These are phyloP conservation scores for Osmerus eperlanus DNA, from an alignment of 2,113 vertebrate species.

Conservation along the genomic window DNA sequence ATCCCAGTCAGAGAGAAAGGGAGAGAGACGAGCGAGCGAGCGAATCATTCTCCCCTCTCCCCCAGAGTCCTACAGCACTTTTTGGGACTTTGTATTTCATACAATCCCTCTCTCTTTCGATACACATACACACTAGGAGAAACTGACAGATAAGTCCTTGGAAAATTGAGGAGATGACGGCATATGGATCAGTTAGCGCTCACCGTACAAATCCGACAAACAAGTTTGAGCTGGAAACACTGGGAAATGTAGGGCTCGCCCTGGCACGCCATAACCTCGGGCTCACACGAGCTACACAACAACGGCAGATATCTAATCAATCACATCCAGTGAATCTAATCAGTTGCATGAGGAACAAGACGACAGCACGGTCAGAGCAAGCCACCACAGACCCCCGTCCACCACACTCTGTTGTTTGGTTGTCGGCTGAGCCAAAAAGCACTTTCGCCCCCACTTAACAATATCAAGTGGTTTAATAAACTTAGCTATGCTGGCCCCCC, in stretches of 20 bases:
- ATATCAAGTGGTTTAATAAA: conserved; percentile 70
- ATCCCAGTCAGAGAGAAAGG: conserved; percentile 47
- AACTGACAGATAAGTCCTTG: conserved; percentile 34
- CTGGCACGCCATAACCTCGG: no score
- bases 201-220: conserved; percentile 8
- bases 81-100: conserved; percentile 43
- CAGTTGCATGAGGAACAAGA: no score
- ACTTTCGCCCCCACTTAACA: conserved; percentile 57
- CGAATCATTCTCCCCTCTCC: conserved; percentile 29
- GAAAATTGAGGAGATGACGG: conserved; percentile 32
- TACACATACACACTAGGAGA: conserved; percentile 31
- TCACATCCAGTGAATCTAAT: conserved; percentile 9
- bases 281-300: neutral
- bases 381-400: conserved; percentile 16
- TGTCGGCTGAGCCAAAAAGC: conserved; percentile 42
- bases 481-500: conserved; percentile 47
- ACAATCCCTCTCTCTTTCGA: conserved; percentile 22
- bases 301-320: neutral
- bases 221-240: no score
- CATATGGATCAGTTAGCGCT: conserved; percentile 28
- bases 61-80: conserved; percentile 42
- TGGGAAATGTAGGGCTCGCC: no score
- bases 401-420: conserved; percentile 27
- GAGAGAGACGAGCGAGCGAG: conserved; percentile 29
- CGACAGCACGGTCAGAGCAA: conserved; percentile 19